Percentiles rank a stretch among this genome's conserved stretches.
Conservation (phyloP, 2,113 vertebrate genomes). For the Stigmatopora nigra region DNA sequence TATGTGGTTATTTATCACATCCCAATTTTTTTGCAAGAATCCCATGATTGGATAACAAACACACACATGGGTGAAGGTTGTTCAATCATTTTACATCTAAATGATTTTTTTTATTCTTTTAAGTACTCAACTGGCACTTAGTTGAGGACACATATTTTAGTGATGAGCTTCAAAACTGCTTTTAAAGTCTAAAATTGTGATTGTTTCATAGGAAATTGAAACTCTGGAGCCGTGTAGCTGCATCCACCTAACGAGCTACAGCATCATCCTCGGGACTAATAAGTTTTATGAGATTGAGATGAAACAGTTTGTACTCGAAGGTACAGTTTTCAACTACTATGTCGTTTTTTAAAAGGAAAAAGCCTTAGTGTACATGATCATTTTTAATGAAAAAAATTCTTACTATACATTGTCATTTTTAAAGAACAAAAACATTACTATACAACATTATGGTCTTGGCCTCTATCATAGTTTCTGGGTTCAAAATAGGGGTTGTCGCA, state of each 20-base stretch:
- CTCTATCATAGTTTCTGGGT: too few relatives aligned
- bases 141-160: not conserved
- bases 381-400: too few relatives aligned
- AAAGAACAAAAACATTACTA: too few relatives aligned
- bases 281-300: constrained; percentile 99
- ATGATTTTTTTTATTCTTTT: not conserved
- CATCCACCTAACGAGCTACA: constrained; percentile 94
- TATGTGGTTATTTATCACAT: too few relatives aligned
- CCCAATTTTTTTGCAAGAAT: too few relatives aligned
- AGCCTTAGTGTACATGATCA: too few relatives aligned
- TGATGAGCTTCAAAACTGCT: not conserved
- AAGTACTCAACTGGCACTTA: not conserved
- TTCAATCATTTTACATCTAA: not conserved
- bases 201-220: constrained; percentile 83
- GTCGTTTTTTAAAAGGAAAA: too few relatives aligned
- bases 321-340: constrained; percentile 65
- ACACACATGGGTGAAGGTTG: too few relatives aligned
- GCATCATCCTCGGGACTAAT: constrained; percentile 96
- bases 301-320: constrained; percentile 96
- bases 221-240: constrained; percentile 98
- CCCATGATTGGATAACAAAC: too few relatives aligned
- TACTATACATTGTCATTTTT: too few relatives aligned
- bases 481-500: too few relatives aligned
- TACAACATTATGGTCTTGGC: too few relatives aligned
- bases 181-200: not conserved